phyloP scores from a whole-genome alignment of 2,113 vertebrate species.

The Varanus salvator region DNA sequence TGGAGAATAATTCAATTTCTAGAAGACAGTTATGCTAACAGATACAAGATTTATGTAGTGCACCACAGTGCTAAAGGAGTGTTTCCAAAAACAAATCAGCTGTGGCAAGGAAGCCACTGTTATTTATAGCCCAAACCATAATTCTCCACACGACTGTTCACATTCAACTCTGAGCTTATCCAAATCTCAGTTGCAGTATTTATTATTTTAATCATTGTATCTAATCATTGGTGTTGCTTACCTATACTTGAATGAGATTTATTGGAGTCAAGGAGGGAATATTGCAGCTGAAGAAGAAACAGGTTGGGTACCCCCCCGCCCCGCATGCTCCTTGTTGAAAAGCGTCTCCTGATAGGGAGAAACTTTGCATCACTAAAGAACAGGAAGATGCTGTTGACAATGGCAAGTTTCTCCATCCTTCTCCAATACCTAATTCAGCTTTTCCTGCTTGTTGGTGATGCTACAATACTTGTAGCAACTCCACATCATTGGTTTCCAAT shows the following conservation, averaged over 20 bases:
- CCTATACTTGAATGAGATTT: neutral
- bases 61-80: constrained; percentile 33
- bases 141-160: constrained; percentile 37
- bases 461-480: neutral
- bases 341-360: fast-evolving
- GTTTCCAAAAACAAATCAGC: constrained; percentile 61
- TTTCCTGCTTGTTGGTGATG: neutral
- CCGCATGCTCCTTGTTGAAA: neutral
- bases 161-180: constrained; percentile 50
- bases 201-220: constrained; percentile 60
- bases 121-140: constrained; percentile 52
- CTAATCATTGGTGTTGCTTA: constrained; percentile 43
- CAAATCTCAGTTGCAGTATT: constrained; percentile 39
- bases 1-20: constrained; percentile 54
- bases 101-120: constrained; percentile 46
- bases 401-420: neutral
- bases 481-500: neutral
- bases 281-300: neutral
- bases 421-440: neutral
- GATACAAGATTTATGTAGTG: constrained; percentile 47
- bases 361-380: neutral
- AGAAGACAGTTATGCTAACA: constrained; percentile 55
- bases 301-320: neutral
- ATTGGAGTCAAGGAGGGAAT: neutral
- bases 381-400: neutral